Evolutionary conservation across 1,140 invertebrate species (phyloP), one percentile per base, ranked within the genome.

Genomic region (Zaprionus tsacasi): DNA sequence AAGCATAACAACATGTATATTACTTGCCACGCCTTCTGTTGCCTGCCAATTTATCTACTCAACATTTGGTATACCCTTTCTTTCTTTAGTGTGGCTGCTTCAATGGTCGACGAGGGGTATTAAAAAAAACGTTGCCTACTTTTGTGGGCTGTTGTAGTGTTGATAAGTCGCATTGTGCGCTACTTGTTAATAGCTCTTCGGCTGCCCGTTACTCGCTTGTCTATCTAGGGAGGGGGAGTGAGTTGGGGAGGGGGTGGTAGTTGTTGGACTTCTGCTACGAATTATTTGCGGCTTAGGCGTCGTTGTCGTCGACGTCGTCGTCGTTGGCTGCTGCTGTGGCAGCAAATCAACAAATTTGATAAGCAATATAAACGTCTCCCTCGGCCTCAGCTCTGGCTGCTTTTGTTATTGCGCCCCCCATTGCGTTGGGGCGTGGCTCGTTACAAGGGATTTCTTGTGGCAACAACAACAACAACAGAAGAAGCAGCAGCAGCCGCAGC

Each of bases 281-380:
- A 87, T 87, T 87, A 87, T 83, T 87, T 87, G 83, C 85, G 85
- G 83, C 83, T 87, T 87, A 89, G 70, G 65, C 54, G 73, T 56
- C 67, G 75, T 63, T 35, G 79, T 45, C 56, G 63, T 59, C 64
- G 77, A 58, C 48, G 79, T 45, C 56, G 63, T 59, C 64, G 77
- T 63, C 33, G 4, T 35, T 60, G 77, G 58, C 30, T 10, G 33
- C 56, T 70, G 72, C 85, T 88, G 77, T 38, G 80, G 80, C 83
- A 80, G 78, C 81, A 88, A 88, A 88, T 88, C 83, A 88, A 89
- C 85, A 89, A 88, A 88, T 88, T 88, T 88, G 83, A 88, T 88
- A 88, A 88, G 83, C 81, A 88, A 88, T 81, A 87, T 79, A 87
- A 87, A 88, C 79, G 76, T 60, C 66, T 55, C 52, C 67, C 48